These are phyloP conservation scores for Sebastes oblongus DNA, from an alignment of 2,797 vertebrate species.

Conservation along the genomic window DNA sequence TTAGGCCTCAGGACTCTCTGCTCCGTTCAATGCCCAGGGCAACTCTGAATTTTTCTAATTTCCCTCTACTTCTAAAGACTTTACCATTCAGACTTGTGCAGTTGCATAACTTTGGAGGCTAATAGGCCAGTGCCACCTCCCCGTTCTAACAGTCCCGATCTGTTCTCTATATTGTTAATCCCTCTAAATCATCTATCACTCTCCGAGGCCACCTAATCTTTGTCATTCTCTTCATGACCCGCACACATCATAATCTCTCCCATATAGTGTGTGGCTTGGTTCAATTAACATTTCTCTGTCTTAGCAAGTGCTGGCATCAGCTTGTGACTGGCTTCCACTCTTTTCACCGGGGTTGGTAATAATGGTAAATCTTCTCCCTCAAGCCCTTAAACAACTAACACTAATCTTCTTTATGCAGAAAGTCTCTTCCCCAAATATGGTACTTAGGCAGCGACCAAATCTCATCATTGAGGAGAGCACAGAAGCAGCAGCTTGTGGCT, in stretches of 20 bases:
- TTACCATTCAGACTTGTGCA: constrained; percentile 9
- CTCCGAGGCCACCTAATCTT: constrained; percentile 74
- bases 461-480: constrained; percentile 48
- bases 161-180: constrained; percentile 73
- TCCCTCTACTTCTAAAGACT: constrained; percentile 42
- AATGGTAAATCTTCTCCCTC: constrained; percentile 79
- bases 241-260: constrained; percentile 76
- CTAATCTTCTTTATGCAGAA: constrained; percentile 88
- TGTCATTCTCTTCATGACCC: constrained; percentile 72
- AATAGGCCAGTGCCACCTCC: constrained; percentile 38
- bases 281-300: constrained; percentile 77
- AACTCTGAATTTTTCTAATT: constrained; percentile 20
- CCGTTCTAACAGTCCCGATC: constrained; percentile 42
- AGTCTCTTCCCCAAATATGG: constrained; percentile 72
- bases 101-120: constrained; percentile 57
- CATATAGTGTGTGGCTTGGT: constrained; percentile 80
- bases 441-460: constrained; percentile 61
- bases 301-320: constrained; percentile 53
- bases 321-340: constrained; percentile 58
- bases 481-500: constrained; percentile 46
- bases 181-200: constrained; percentile 72
- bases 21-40: constrained; percentile 12
- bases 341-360: constrained; percentile 79
- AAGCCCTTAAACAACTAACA: constrained; percentile 81
- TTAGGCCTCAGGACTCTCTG: constrained; percentile 31